Evolutionary conservation across 2,113 vertebrate genomes (phyloP), one percentile per base, ranked within the genome.

Genomic region (Cyprinodon brontotheroides): DNA sequence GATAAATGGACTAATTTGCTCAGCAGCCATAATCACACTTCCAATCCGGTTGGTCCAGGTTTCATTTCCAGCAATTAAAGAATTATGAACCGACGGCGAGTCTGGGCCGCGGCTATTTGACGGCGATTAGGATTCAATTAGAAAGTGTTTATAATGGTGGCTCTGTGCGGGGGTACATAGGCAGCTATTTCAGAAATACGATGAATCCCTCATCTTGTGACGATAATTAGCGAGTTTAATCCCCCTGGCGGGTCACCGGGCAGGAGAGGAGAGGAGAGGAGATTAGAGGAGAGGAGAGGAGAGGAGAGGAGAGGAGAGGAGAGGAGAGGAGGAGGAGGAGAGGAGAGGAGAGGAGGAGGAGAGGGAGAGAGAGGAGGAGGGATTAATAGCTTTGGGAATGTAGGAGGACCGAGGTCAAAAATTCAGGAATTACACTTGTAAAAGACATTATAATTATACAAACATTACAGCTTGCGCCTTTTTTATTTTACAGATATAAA

Each of bases 61-160:
- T 91, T 88, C 79, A 76, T 73, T 70, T 70, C 68, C 73, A 87
- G 94, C 95, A 96, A 96, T 97, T 96, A 97, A 95, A 96, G 93
- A 96, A 96, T 95, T 95, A 96, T 97, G 94, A 96, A 96, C 92
- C 91, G 94, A 93, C 93, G 94, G 92, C 87, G 94, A 96, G 95
- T 92, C 91, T 94, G 95, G 92, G 91, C 95, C 90, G 93, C 91
- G 91, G 96, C 96, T 96, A 98, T 99, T 97, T 91, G 95, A 97
- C 95, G 93, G 95, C 94, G 96, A 99, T 99, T 98, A 98, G 94
- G 96, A 97, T 96, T 98, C 97, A 97, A 99, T 99, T 98, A 98
- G 95, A 97, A 99, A 96, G 96, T 94, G 96, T 97, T 99, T 98
- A 98, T 96, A 95, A 94, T 88, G 88, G 94, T 77, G 84, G 93